A percentile compares a stretch with the other conserved stretches of the same genome.
These are phyloP conservation scores for Anthopleura xanthogrammica DNA, from an alignment of 92 coral and sea anemone genomes.

Conservation along the genomic window DNA sequence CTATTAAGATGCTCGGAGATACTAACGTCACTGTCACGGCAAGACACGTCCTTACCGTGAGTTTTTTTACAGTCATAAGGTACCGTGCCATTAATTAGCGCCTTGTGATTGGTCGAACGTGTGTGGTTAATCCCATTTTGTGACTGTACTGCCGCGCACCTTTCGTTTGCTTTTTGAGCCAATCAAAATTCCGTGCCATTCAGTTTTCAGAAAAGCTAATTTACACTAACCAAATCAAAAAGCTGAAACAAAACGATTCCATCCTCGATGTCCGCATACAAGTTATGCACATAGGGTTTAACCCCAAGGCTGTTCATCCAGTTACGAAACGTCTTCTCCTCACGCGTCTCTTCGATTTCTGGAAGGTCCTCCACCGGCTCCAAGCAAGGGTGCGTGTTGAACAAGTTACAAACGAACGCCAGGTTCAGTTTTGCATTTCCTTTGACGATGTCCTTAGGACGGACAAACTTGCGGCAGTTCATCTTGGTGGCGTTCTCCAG, in stretches of 20 bases:
- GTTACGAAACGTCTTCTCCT: conserved; percentile 94
- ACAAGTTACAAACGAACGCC: conserved; percentile 86
- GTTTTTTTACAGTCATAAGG: too few species aligned
- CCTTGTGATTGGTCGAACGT: too few species aligned
- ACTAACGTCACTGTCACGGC: too few species aligned
- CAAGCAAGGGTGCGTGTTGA: conserved; percentile 79
- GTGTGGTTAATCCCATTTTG: too few species aligned
- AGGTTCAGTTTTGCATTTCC: conserved; percentile 91
- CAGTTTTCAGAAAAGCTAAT: too few species aligned
- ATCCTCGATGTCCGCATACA: conserved; percentile 81
- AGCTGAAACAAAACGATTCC: conserved; percentile 83
- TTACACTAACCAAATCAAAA: conserved; percentile 67
- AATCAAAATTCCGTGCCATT: too few species aligned
- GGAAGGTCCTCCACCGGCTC: conserved; percentile 72
- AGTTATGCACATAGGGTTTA: conserved; percentile 78
- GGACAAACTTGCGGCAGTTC: conserved; percentile 90
- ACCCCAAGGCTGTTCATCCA: conserved; percentile 99
- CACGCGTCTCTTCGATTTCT: conserved; percentile 91
- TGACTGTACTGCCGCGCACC: too few species aligned
- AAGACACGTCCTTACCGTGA: too few species aligned
- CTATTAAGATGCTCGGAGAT: too few species aligned
- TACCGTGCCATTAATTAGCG: too few species aligned
- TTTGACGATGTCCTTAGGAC: conserved; percentile 75
- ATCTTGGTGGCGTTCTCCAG: conserved; percentile 86
- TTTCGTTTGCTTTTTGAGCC: too few species aligned